Evolutionary conservation across 2,797 vertebrate species (phyloP), one percentile per base, ranked within the genome.

Genomic region (Scarus forsteni): DNA sequence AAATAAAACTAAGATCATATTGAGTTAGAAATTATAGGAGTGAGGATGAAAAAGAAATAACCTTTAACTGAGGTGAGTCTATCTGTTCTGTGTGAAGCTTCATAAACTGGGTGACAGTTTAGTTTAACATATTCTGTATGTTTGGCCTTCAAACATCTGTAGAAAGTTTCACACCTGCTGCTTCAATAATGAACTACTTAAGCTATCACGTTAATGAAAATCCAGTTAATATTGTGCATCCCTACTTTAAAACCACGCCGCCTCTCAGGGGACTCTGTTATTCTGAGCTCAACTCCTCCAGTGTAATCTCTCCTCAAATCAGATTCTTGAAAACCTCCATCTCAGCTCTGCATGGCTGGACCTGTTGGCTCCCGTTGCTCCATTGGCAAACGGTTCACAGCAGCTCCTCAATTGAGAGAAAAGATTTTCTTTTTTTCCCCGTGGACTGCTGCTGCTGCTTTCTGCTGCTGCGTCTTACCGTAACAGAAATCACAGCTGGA

Each of bases 401-500:
- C 73, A 61, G 76, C 81, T 85, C 75, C 74, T 84, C 86, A 73
- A 81, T 77, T 74, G 84, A 87, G 69, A 82, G 79, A 87, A 83
- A 79, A 58, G 58, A 40, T 39, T 52, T 76, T 70, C 57, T 72
- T 75, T 49, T 57, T 60, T 39, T 56, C 57, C 49, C 54, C 7
- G 16, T 75, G 66, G 62, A 66, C 71, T 54, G 58, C 79, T 78
- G 69, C 78, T 78, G 63, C 70, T 66, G 57, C 27, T 42, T 45
- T 54, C 66, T 75, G 67, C 71, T 72, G 67, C 71, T 80, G 74
- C 44, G 19, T 87, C 93, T 80, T 95, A 99, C 98, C 97, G 0
- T 97, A 96, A 92, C 98, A 99, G 94, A 99, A 99, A 91, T 98
- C 96, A 27, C 98, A 99, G 94, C 96, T 96, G 81, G 93, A 94